Base-by-base conservation (phyloP, 2,888 invertebrate genomes). In the Pandemis heparana region DNA sequence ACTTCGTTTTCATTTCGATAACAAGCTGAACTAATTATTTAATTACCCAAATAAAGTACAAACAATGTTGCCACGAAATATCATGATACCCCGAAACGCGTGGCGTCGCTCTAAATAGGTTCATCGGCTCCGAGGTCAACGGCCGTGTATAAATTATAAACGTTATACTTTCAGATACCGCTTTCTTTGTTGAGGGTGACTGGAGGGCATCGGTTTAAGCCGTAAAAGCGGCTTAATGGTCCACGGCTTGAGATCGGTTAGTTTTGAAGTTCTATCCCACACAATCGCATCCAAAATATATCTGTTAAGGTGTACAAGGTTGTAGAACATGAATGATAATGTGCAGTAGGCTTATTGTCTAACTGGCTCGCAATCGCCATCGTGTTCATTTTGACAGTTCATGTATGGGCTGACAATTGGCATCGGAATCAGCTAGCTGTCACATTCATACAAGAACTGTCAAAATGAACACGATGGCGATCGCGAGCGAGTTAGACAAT, bases 51-150 rank as follows among this genome's bases (percentile, higher is more conserved):
- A 53, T 16, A 8, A n/a, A 7, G 12, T 48, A 48, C 48, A 18
- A n/a, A 18, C 16, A 53, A 53, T 53, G 51, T 53, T 53, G 51
- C 51, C 18, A 60, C 60, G 38, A 59, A 23, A 59, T 32, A 18
- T 59, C 32, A 32, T 59, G 18, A 60, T 60, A 23, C 12, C 60
- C 60, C 60, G 38, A 60, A 60, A 56, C 16, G 51, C 51, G 51
- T 53, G 16, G 51, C 16, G n/a, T 48, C n/a, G 51, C 16, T 53
- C 48, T 48, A n/a, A 48, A 48, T 48, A 48, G 48, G 85, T 83
- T 84, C 85, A 82, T 77, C 78, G 85, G 76, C 84, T 78, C 71
- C 69, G 70, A 65, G 79, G 79, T 79, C 79, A 71, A 70, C 72
- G 77, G 59, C 75, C 76, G 56, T 38, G 62, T 32, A 70, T 69